phyloP scores from a whole-genome alignment of 2,888 invertebrate species.

The Melanargia galathea region DNA sequence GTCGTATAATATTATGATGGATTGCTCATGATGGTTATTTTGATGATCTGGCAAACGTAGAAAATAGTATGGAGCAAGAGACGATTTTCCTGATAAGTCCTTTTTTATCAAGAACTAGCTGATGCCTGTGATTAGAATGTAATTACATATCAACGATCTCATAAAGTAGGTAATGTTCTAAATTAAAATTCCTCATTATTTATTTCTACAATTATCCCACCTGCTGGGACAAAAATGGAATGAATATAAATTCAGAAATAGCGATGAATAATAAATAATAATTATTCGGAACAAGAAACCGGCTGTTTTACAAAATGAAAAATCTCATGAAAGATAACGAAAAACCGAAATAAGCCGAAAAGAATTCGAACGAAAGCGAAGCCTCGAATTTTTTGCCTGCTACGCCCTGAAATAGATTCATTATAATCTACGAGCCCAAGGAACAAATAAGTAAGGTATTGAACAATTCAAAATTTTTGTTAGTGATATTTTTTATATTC shows the following conservation, averaged over 20 bases:
- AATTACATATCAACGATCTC: no score
- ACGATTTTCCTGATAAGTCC: no score
- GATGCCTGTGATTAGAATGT: no score
- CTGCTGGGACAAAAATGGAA: not conserved
- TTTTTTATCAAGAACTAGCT: no score
- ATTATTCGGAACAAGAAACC: not conserved
- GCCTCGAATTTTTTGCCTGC: not conserved
- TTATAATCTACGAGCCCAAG: not conserved
- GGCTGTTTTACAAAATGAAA: slow-evolving; percentile 5
- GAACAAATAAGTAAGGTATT: not conserved
- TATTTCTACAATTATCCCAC: no score
- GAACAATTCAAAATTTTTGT: not conserved
- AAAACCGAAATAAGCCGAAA: slow-evolving; percentile 7
- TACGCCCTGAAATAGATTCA: not conserved
- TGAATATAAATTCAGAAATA: not conserved
- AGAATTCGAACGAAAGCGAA: not conserved
- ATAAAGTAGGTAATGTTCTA: no score
- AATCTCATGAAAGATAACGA: slow-evolving; percentile 11
- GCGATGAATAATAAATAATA: slow-evolving; percentile 11
- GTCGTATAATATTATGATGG: no score
- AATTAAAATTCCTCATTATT: no score
- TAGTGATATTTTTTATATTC: no score
- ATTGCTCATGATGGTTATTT: no score
- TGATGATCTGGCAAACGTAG: not conserved
- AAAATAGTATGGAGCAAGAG: no score